A percentile compares a stretch with the other conserved stretches of the same genome.
phyloP scores from a whole-genome alignment of 2,113 vertebrate species.

The Ammospiza caudacuta region DNA sequence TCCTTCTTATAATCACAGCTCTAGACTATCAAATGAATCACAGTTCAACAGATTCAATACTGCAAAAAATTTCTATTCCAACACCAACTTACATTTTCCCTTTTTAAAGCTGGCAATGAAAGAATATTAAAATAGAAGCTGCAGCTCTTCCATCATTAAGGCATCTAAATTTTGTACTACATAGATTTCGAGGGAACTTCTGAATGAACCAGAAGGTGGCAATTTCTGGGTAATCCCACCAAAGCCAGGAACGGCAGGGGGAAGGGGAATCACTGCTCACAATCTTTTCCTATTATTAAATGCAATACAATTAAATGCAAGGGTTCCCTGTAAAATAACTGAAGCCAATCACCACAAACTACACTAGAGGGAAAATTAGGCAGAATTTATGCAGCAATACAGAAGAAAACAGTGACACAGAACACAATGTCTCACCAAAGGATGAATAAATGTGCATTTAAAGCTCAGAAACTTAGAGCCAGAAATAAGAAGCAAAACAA shows the following conservation, averaged over 20 bases:
- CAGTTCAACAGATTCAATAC: background rate
- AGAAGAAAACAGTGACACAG: background rate
- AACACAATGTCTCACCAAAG: background rate
- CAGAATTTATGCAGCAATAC: background rate
- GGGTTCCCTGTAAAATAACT: background rate
- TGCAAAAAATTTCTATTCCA: background rate
- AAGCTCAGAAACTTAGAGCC: background rate
- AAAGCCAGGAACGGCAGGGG: background rate
- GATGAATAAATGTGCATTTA: background rate
- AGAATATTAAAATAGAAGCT: background rate
- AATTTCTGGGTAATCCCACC: background rate
- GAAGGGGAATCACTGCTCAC: background rate
- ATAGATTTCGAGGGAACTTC: background rate
- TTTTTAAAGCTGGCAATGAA: background rate
- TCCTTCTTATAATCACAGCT: background rate
- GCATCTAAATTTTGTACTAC: background rate
- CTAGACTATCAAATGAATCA: background rate
- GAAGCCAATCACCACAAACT: background rate
- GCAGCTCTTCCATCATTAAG: background rate
- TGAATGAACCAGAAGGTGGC: background rate
- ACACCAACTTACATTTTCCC: background rate
- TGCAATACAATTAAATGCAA: background rate
- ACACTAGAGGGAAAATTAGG: background rate
- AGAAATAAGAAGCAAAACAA: background rate
- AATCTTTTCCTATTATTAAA: constrained; percentile 5